Base-by-base conservation (phyloP, 2,113 vertebrate genomes). In the Gymnarchus niloticus region DNA sequence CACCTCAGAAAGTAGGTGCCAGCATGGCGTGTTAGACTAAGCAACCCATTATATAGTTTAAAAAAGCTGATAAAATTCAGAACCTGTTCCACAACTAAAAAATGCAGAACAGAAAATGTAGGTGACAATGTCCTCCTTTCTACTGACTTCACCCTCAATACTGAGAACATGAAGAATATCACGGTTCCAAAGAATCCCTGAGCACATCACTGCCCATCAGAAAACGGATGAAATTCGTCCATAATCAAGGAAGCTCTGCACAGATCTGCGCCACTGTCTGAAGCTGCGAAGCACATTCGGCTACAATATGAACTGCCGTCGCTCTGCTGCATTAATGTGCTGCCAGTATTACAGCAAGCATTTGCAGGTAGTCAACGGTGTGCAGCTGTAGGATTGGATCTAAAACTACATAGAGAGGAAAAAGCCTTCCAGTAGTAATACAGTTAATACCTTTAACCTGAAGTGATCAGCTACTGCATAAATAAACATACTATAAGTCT, bases 81-180 rank as follows among this genome's bases (percentile, higher is more conserved):
- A 81, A 81, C 80, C 80, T 51, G 80, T 81, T 81, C 46, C 44
- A 48, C 76, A 81, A 52, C 49, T 17, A 17, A 54, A 33, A 81
- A 52, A 81, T 54, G 80, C 25, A 33, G 80, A 81, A 81, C 46
- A 37, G 80, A 81, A 81, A 81, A 6, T 19, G 19, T 14, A 48
- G 76, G 3, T 78, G 76, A 78, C 41, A 73, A 73, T 73, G 65
- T 37, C 65, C 19, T 73, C 65, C 65, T 73, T 73, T 73, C 65
- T 73, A 73, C 5, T 2, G 65, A 41, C 33, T 73, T 19, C 65
- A 12, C 33, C 65, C 28, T 73, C 33, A 73, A 28, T 73, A 33
- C 33, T 1, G 19, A 19, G 65, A 1, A 17, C 28, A 14, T 5
- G 28, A 28, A 33, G 3, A 6, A 4, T 5, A 3, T 5, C 1